Base-by-base conservation (phyloP, 2,797 vertebrate species). In the Hypotaenidia philippensis region DNA sequence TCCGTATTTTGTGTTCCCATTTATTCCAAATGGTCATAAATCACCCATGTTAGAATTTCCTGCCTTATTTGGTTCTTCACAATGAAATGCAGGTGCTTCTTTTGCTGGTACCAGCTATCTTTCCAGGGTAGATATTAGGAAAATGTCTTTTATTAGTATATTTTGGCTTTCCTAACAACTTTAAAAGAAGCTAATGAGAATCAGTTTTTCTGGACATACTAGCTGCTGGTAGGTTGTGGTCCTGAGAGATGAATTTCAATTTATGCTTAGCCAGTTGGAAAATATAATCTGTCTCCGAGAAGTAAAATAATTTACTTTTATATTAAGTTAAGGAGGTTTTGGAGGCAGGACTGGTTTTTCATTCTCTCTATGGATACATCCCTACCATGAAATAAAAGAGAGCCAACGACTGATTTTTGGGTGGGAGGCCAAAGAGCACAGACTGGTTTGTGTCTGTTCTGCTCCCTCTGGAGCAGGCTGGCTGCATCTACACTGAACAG, bases 241-340 rank as follows among this genome's bases (percentile, higher is more conserved):
- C 64, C 53, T 70, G 72, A 89, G 71, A 91, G 69, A 75, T 34
- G 7, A 70, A 89, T 92, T 92, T 77, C 49, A 66, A 50, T 82
- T 87, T 77, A 87, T 1, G 5, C 65, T 89, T 77, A 89, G 59
- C 64, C 77, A 70, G 49, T 38, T 83, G 59, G 78, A 96, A 95
- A 93, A 92, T 31, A 68, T 9, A 63, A 52, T 83, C 36, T 89
- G 40, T 50, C 32, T 85, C 56, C 1, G 3, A 92, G 41, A 91
- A 87, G 38, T 21, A 83, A 95, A 83, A 85, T 44, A 38, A 44
- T 93, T 78, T 83, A 50, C 57, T 74, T 84, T 89, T 65, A 63
- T 74, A 31, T 79, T 87, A 79, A 79, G 56, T 56, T 78, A 49
- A 41, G 41, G 26, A 77, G 22, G 1, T 66, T 90, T 74, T 93